These are phyloP conservation scores for Mercenaria mercenaria DNA, from an alignment of 1,140 invertebrate species.

Conservation along the genomic window DNA sequence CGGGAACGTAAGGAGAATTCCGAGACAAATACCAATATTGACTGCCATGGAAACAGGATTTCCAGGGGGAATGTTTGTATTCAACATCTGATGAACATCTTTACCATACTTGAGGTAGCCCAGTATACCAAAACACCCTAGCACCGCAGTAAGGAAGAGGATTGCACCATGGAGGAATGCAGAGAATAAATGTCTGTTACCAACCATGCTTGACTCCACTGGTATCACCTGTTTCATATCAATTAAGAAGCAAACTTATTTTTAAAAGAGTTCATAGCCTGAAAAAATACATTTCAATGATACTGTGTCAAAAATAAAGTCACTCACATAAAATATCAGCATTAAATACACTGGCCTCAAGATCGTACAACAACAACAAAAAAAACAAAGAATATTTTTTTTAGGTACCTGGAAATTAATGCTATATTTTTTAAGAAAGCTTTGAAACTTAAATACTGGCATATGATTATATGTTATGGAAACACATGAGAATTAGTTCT, in stretches of 20 bases:
- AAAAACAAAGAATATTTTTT: too few relatives aligned
- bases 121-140: conserved; percentile 81
- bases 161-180: conserved; percentile 81
- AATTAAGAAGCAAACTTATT: too few relatives aligned
- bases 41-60: conserved; percentile 72
- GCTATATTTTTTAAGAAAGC: too few relatives aligned
- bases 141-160: conserved; percentile 69
- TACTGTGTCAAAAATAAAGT: too few relatives aligned
- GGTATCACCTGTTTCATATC: conserved; percentile 81
- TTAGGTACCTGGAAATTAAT: too few relatives aligned
- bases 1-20: conserved; percentile 83
- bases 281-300: too few relatives aligned
- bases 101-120: conserved; percentile 83
- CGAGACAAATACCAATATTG: conserved; percentile 81
- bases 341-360: too few relatives aligned
- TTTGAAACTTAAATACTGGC: too few relatives aligned
- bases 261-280: background rate
- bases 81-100: conserved; percentile 81
- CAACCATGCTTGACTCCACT: conserved; percentile 84
- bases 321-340: too few relatives aligned
- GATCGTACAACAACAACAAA: too few relatives aligned
- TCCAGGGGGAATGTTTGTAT: conserved; percentile 77
- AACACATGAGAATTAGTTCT: too few relatives aligned
- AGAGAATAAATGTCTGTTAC: conserved; percentile 82
- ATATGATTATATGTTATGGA: too few relatives aligned